Conservation (phyloP, 2,888 invertebrate species). For the Eupelmus urozonus region DNA sequence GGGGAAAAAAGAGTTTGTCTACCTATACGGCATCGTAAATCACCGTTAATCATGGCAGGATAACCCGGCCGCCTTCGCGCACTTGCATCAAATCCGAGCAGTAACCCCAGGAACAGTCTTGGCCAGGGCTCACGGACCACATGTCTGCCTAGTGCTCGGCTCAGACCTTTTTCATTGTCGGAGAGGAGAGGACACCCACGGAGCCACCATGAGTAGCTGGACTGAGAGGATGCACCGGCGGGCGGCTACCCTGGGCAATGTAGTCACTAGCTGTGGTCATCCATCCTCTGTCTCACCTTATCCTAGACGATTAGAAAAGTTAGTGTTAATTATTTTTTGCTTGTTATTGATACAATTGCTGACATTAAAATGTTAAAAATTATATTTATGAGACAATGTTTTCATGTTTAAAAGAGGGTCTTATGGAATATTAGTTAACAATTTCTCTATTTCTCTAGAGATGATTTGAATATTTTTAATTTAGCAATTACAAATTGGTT, state of each 20-base stretch:
- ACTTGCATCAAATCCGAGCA: constrained; percentile 27
- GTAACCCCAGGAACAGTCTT: neutral
- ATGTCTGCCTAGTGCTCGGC: constrained; percentile 24
- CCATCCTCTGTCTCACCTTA: constrained; percentile 86
- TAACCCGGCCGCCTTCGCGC: constrained; percentile 27
- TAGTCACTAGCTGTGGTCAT: constrained; percentile 94
- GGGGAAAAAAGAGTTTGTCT: constrained; percentile 17
- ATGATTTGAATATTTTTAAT: too few species aligned
- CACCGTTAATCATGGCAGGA: constrained; percentile 53
- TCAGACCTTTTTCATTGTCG: neutral
- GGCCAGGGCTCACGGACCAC: constrained; percentile 5
- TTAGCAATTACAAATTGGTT: neutral
- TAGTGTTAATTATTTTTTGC: constrained; percentile 52
- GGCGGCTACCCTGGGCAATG: constrained; percentile 93
- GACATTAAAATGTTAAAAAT: too few species aligned
- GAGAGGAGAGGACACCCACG: neutral
- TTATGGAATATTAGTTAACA: neutral
- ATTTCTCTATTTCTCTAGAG: neutral
- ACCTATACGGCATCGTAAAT: constrained; percentile 39
- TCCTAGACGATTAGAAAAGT: constrained; percentile 90
- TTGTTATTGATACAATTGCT: too few species aligned
- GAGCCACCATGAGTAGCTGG: constrained; percentile 89
- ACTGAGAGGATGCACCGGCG: constrained; percentile 94
- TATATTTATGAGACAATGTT: too few species aligned
- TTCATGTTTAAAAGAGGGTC: neutral